Base-by-base conservation (phyloP, 2,113 vertebrate genomes). In the Mohoua ochrocephala region DNA sequence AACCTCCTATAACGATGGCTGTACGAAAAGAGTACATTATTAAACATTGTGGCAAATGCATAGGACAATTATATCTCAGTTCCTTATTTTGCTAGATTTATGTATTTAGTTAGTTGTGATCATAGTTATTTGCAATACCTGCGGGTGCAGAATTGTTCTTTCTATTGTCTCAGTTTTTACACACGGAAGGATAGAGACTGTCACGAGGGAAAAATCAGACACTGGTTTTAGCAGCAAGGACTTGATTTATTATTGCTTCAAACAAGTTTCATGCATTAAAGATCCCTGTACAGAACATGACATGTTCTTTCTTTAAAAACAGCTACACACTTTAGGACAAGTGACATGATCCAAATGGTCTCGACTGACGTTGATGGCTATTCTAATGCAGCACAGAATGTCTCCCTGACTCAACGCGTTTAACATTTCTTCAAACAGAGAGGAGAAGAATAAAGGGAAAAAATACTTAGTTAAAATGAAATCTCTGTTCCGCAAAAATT, bases 231-330 rank as follows among this genome's bases (percentile, higher is more conserved):
- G 92, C 90, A 95, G 93, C 80, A 73, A 94, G 89, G 95, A 93
- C 84, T 97, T 97, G 97, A 97, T 97, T 97, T 97, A 97, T 97
- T 97, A 97, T 96, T 96, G 94, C 94, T 97, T 97, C 91, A 97
- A 97, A 97, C 96, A 96, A 96, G 97, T 97, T 97, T 96, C 96
- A 97, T 97, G 95, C 94, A 97, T 95, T 97, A 97, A 97, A 97
- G 95, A 97, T 97, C 95, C 86, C 75, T 92, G 94, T 97, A 96
- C 89, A 88, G 96, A 97, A 97, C 94, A 97, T 94, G 96, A 97
- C 95, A 97, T 90, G 89, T 93, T 97, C 93, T 96, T 97, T 93
- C 92, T 97, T 97, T 97, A 93, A 97, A 96, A 97, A 94, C 93
- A 95, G 87, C 95, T 95, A 97, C 95, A 95, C 87, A 60, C 81